Evolutionary conservation across 1,140 invertebrate species (phyloP), one percentile per base, ranked within the genome.

Genomic region (Eubasilissa regina): DNA sequence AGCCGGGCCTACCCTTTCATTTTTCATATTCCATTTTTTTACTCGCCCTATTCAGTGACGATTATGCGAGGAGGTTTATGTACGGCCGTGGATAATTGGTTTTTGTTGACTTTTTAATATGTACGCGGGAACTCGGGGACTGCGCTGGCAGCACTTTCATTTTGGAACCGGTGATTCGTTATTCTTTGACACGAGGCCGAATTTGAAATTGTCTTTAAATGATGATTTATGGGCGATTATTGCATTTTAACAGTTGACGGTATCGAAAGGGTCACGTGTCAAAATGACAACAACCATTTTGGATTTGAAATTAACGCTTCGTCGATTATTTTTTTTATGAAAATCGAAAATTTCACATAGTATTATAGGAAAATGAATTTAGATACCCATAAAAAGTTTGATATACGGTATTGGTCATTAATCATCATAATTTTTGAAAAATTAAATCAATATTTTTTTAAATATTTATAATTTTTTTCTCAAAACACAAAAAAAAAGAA

Each of bases 91-190:
- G 68, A 78, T 78, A 78, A 78, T 78, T 78, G 77, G 45, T 78
- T 78, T 73, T 64, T 81, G 74, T 78, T 76, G 74, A 81, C 77
- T 81, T 81, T 81, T 81, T 82, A 82, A 82, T 82, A 75, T 75
- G 60, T 17, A 66, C 53, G 35, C 70, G 15, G 55, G 51, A 62
- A 35, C 4, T 48, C 56, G 74, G 3, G n/a, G 72, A 75, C 60
- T 62, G 45, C 19, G 15, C 64, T 51, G 60, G 60, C 17, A 17
- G 21, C 58, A 48, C 58, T 15, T 66, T 60, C 25, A 43, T 56
- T 15, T 21, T 25, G 75, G 44, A n/a, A 48, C n/a, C 44, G 48
- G 51, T 78, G 66, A 73, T 73, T 73, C 66, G 68, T 78, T 73
- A 55, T 78, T 78, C 47, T 60, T 58, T 35, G 77, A 78, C 77